Conservation (phyloP, 1,140 invertebrate species). For the Chlorops oryzae region DNA sequence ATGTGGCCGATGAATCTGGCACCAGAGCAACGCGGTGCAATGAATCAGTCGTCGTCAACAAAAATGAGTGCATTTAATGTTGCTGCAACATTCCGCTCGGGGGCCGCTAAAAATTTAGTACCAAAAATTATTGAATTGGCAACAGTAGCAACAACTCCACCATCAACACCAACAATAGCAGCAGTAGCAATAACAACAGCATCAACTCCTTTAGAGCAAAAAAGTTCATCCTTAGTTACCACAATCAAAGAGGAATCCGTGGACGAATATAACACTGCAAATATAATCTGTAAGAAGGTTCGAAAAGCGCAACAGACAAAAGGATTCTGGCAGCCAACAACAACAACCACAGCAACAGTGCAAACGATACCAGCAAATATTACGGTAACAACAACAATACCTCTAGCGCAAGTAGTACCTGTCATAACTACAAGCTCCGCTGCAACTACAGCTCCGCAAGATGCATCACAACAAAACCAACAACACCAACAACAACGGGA, state of each 20-base stretch:
- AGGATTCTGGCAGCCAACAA: slow-evolving; percentile 39
- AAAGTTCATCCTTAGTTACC: slow-evolving; percentile 20
- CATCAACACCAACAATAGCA: slow-evolving; percentile 2
- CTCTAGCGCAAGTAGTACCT: slow-evolving; percentile 12
- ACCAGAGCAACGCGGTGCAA: slow-evolving; percentile 14
- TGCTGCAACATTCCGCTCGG: slow-evolving; percentile 11
- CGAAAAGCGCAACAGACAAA: slow-evolving; percentile 44
- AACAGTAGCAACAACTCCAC: neutral
- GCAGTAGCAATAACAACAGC: neutral
- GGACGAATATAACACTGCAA: slow-evolving; percentile 36
- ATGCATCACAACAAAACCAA: slow-evolving; percentile 5
- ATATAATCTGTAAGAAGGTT: slow-evolving; percentile 46
- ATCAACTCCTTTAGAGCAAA: slow-evolving; percentile 7
- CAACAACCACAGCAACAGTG: slow-evolving; percentile 13
- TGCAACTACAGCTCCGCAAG: slow-evolving; percentile 6
- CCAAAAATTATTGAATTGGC: slow-evolving; percentile 37
- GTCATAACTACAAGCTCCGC: slow-evolving; percentile 7
- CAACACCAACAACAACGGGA: neutral
- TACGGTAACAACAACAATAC: slow-evolving; percentile 35
- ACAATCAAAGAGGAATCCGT: slow-evolving; percentile 41
- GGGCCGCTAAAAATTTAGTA: slow-evolving; percentile 40
- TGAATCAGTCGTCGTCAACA: slow-evolving; percentile 14
- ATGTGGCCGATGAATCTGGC: slow-evolving; percentile 41
- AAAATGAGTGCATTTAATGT: slow-evolving; percentile 21
- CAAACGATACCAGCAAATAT: slow-evolving; percentile 25